phyloP scores from a whole-genome alignment of 2,113 vertebrate species.

The Pteruthius melanotis region DNA sequence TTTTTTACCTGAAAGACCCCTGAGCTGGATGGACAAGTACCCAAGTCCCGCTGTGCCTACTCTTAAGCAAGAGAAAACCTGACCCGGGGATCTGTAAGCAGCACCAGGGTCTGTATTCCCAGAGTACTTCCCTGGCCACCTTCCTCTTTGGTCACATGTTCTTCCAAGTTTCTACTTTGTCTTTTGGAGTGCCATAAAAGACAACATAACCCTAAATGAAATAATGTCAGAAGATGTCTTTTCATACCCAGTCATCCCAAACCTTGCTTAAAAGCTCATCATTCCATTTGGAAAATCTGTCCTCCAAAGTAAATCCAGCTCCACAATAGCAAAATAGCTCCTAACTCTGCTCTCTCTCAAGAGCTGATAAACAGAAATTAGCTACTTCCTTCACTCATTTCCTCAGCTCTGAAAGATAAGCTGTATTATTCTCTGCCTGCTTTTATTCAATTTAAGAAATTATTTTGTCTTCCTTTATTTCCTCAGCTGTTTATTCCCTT shows the following conservation, averaged over 20 bases:
- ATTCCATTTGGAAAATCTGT: background rate
- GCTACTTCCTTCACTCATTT: background rate
- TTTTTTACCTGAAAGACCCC: background rate
- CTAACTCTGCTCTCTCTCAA: background rate
- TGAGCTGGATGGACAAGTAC: rapidly evolving
- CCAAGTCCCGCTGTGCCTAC: rapidly evolving
- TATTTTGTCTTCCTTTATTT: background rate
- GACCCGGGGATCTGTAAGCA: background rate
- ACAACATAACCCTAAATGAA: background rate
- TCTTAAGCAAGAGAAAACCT: background rate
- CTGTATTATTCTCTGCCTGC: background rate
- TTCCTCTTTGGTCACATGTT: background rate
- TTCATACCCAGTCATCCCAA: background rate
- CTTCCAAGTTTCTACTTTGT: background rate
- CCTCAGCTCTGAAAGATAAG: background rate
- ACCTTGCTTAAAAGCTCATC: background rate
- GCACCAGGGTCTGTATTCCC: rapidly evolving
- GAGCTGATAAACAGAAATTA: background rate
- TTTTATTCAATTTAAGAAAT: background rate
- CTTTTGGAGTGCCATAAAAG: background rate
- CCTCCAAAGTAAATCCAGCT: background rate
- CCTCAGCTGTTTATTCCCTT: background rate
- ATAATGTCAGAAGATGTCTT: background rate
- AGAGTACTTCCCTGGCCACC: background rate
- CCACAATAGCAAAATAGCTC: background rate